phyloP scores from a whole-genome alignment of 2,113 vertebrate genomes.

The Aleadryas rufinucha region DNA sequence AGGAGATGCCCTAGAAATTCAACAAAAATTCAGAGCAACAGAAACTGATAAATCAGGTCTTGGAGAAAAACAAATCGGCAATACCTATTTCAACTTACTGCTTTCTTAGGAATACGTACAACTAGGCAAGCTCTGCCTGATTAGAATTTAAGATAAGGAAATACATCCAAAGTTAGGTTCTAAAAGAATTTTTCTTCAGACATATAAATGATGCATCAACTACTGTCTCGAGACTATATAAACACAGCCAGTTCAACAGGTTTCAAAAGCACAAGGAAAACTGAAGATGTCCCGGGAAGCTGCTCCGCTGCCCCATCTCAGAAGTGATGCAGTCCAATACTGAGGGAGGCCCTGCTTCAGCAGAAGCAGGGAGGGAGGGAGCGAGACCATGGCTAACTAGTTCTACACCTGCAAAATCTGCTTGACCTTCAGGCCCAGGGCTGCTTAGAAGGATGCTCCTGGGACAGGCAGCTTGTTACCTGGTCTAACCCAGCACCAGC shows the following conservation, averaged over 20 bases:
- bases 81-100: background rate
- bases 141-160: background rate
- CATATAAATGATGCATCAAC: background rate
- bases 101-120: background rate
- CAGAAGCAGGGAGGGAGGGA: background rate
- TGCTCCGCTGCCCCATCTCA: fast-evolving
- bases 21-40: background rate
- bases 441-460: background rate
- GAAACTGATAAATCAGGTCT: background rate
- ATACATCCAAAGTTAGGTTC: background rate
- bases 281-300: background rate
- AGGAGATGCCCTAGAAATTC: background rate
- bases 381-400: fast-evolving
- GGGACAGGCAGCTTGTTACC: background rate
- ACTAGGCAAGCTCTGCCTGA: background rate
- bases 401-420: background rate
- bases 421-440: background rate
- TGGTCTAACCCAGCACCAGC: background rate
- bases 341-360: background rate
- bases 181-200: background rate
- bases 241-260: background rate
- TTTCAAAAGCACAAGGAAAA: background rate
- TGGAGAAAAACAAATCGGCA: background rate
- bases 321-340: background rate
- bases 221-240: background rate